Evolutionary conservation across 1,140 invertebrate genomes (phyloP).

Genomic region (Mizuhopecten yessoensis): DNA sequence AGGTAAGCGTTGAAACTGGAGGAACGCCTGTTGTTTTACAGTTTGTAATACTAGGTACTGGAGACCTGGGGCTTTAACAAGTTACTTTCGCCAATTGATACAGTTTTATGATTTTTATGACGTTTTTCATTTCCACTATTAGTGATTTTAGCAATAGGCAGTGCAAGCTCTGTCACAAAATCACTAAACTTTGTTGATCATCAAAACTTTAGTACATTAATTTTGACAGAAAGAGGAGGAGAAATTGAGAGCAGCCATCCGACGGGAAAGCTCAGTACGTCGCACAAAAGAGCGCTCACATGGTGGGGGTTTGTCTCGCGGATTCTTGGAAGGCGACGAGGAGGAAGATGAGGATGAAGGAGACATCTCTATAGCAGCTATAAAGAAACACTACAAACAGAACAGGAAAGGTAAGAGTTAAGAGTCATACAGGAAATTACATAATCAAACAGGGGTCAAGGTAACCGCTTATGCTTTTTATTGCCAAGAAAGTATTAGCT

Average conservation of each 20-base stretch:
- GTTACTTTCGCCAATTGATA: too few species aligned
- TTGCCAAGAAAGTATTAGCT: too few species aligned
- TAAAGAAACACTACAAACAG: constrained; percentile 96
- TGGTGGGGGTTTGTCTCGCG: constrained; percentile 85
- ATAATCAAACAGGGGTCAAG: too few species aligned
- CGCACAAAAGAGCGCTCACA: constrained; percentile 86
- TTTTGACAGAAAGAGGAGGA: constrained; percentile 95
- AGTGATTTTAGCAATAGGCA: too few species aligned
- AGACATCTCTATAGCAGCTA: constrained; percentile 95
- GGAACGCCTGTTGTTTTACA: too few species aligned
- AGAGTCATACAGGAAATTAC: too few species aligned
- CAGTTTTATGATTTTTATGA: too few species aligned
- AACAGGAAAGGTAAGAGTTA: constrained; percentile 81
- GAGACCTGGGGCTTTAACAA: too few species aligned
- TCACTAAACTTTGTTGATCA: background rate
- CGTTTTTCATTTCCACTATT: too few species aligned
- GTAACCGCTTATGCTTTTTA: too few species aligned
- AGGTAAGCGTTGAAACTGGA: too few species aligned
- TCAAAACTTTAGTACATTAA: constrained; percentile 24
- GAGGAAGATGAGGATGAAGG: constrained; percentile 88
- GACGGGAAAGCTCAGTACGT: constrained; percentile 88
- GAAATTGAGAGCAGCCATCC: constrained; percentile 92
- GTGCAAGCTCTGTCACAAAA: background rate
- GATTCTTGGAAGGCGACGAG: constrained; percentile 85
- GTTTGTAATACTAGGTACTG: too few species aligned